Conservation (phyloP, 2,797 vertebrate species). For the Sebastes hubbsi region DNA sequence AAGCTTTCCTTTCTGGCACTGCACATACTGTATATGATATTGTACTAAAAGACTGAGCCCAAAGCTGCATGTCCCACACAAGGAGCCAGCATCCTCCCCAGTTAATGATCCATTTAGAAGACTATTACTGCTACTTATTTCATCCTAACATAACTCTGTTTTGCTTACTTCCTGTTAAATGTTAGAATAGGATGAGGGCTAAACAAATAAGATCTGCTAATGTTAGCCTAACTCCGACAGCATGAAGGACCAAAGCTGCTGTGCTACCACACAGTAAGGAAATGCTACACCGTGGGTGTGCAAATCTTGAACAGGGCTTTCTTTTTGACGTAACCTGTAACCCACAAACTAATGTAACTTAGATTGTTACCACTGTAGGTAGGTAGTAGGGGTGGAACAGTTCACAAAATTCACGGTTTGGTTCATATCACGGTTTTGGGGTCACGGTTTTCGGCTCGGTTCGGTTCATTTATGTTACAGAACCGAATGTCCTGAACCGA, state of each 20-base stretch:
- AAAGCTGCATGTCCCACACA: neutral
- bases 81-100: neutral
- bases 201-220: neutral
- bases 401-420: no score
- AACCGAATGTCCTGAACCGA: no score
- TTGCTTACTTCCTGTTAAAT: neutral
- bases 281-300: neutral
- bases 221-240: neutral
- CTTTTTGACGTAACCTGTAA: neutral
- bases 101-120: neutral
- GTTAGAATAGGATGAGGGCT: neutral
- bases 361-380: no score
- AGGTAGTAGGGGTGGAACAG: no score
- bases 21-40: neutral
- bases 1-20: neutral
- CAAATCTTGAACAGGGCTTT: neutral
- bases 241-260: neutral
- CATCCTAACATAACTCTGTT: neutral
- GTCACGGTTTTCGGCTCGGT: no score
- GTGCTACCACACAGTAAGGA: neutral
- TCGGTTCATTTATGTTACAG: no score
- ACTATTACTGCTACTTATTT: neutral
- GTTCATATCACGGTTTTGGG: no score
- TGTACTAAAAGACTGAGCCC: neutral
- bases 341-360: neutral